Percentiles rank a stretch among this genome's conserved stretches.
Evolutionary conservation across 2,797 vertebrate species (phyloP).

Genomic region (Trematomus bernacchii): DNA sequence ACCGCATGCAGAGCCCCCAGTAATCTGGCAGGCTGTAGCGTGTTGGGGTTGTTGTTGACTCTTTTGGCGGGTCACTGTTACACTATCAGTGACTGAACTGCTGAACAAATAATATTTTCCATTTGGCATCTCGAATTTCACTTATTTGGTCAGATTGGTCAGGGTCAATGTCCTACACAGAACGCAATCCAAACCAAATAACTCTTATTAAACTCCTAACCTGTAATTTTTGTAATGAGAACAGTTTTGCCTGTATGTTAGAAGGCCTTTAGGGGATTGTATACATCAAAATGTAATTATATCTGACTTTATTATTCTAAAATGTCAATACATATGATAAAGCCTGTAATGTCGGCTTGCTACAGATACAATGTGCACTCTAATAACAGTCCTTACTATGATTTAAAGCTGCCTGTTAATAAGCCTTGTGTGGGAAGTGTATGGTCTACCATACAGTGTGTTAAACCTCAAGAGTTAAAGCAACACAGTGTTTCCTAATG

Average conservation of each 20-base stretch:
- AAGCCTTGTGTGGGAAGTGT: not conserved
- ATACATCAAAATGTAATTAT: not conserved
- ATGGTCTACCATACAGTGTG: not conserved
- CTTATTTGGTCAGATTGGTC: conserved; percentile 7
- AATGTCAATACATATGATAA: not conserved
- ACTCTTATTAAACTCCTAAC: not conserved
- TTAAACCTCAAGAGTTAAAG: not conserved
- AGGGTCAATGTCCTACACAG: not conserved
- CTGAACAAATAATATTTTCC: conserved; percentile 42
- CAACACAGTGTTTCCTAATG: conserved; percentile 22
- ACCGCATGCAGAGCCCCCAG: not conserved
- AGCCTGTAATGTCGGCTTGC: not conserved
- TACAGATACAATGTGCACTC: not conserved
- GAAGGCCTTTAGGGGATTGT: not conserved
- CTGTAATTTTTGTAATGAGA: not conserved
- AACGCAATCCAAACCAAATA: not conserved
- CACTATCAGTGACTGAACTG: conserved; percentile 32
- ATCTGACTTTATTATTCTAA: not conserved
- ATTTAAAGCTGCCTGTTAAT: conserved; percentile 10
- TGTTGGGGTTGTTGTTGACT: not conserved
- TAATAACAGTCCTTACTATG: not conserved
- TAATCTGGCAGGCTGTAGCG: conserved; percentile 8
- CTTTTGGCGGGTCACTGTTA: conserved; percentile 28
- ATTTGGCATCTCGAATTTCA: conserved; percentile 15
- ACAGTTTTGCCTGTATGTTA: not conserved